phyloP scores from a whole-genome alignment of 2,888 invertebrate genomes.

The Nemapogon koenigi region DNA sequence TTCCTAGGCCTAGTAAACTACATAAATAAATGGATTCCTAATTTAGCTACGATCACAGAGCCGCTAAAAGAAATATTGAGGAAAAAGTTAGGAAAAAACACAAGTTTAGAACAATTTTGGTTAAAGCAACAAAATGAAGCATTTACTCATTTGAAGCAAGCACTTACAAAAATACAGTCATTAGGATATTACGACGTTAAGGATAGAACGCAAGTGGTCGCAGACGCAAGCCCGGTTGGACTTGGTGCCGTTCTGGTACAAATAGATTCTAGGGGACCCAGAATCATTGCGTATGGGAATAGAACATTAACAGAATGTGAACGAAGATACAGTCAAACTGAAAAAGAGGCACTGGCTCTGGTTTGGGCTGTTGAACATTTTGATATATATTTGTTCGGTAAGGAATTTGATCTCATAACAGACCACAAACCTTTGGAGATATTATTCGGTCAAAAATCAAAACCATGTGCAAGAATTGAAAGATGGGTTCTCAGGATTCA shows the following conservation, averaged over 20 bases:
- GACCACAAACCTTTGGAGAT: constrained; percentile 24
- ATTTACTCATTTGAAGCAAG: too few relatives aligned
- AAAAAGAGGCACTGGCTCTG: constrained; percentile 21
- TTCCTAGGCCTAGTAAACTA: constrained; percentile 26
- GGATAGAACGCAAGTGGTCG: constrained; percentile 23
- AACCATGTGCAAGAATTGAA: constrained; percentile 21
- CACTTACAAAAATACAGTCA: constrained; percentile 21
- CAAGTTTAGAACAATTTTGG: too few relatives aligned
- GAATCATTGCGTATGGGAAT: constrained; percentile 33
- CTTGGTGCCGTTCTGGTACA: constrained; percentile 26
- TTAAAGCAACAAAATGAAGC: too few relatives aligned
- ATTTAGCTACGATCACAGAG: constrained; percentile 8
- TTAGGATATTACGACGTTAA: constrained; percentile 24
- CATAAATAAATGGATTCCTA: constrained; percentile 13
- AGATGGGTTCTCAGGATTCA: too few relatives aligned
- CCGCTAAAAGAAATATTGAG: constrained; percentile 5
- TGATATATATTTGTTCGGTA: constrained; percentile 31
- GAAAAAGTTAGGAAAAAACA: constrained; percentile 10
- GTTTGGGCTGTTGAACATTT: constrained; percentile 29
- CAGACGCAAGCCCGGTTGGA: constrained; percentile 28
- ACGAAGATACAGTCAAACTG: constrained; percentile 24
- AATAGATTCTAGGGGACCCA: constrained; percentile 15
- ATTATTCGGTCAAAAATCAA: constrained; percentile 20
- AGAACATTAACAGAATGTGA: constrained; percentile 27
- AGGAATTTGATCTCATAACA: constrained; percentile 26